Evolutionary conservation across 2,113 vertebrate species (phyloP), one percentile per base, ranked within the genome.

Genomic region (Turnix velox): DNA sequence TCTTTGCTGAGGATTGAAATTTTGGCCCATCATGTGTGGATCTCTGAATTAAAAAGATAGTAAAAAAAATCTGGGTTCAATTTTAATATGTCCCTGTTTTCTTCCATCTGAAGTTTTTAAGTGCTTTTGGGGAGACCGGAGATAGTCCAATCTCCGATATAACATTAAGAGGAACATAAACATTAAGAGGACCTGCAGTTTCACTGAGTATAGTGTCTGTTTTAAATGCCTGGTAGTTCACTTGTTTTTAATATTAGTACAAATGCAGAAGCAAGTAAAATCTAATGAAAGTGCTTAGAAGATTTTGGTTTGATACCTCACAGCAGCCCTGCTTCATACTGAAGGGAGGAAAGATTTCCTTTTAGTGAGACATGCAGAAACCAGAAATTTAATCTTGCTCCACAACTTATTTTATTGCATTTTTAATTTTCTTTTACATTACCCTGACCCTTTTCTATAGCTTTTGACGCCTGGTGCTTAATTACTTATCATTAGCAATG

Each of bases 401-500:
- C 74, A 96, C 96, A 97, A 97, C 97, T 98, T 98, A 97, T 97
- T 98, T 98, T 97, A 98, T 97, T 98, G 97, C 97, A 97, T 97
- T 98, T 98, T 98, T 98, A 98, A 98, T 98, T 97, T 98, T 97
- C 96, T 97, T 90, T 96, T 98, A 97, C 96, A 91, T 98, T 98
- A 98, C 95, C 94, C 91, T 97, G 97, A 97, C 97, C 97, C 98
- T 97, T 97, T 98, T 97, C 96, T 96, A 96, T 97, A 97, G 97
- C 97, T 98, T 97, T 97, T 97, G 97, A 98, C 94, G 97, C 97
- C 97, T 97, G 95, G 97, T 96, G 96, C 97, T 98, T 98, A 98
- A 98, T 98, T 98, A 98, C 97, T 98, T 97, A 98, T 98, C 98
- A 98, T 98, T 98, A 98, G 97, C 97, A 97, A 97, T 96, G 97